Evolutionary conservation across 2,888 invertebrate species (phyloP).

Genomic region (Drosophila gaucha): DNA sequence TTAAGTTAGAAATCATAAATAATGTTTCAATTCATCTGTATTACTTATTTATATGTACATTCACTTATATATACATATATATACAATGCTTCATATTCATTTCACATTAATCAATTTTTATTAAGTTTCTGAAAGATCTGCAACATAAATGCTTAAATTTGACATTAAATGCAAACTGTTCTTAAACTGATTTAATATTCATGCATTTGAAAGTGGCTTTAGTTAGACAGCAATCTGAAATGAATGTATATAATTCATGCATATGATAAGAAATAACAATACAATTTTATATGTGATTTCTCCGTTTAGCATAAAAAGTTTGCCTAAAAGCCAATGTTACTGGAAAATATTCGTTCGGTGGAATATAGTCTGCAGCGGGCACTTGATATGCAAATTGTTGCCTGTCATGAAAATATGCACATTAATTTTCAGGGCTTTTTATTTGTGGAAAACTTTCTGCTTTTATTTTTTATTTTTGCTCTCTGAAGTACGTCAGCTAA

Average conservation of each 20-base stretch:
- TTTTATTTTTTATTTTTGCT: neutral
- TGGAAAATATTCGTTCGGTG: constrained; percentile 37
- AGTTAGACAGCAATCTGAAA: constrained; percentile 19
- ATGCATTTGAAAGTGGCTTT: neutral
- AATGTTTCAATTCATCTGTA: too few species aligned
- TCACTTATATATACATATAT: too few species aligned
- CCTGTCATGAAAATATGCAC: constrained; percentile 74
- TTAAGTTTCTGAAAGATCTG: neutral
- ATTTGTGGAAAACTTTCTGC: constrained; percentile 33
- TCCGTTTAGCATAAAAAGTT: constrained; percentile 3
- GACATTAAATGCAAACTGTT: too few species aligned
- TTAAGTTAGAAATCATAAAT: neutral
- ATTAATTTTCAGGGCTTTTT: constrained; percentile 64
- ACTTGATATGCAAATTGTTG: constrained; percentile 73
- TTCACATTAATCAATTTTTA: neutral
- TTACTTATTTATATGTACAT: too few species aligned
- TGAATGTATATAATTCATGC: too few species aligned
- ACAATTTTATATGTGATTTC: constrained; percentile 34
- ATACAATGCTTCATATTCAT: too few species aligned
- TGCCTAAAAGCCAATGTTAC: constrained; percentile 21
- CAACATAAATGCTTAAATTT: neutral
- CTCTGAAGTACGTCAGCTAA: constrained; percentile 26
- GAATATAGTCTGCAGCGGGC: constrained; percentile 29
- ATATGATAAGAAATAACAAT: constrained; percentile 24
- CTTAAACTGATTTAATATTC: neutral